Evolutionary conservation across 2,113 vertebrate species (phyloP), one percentile per base, ranked within the genome.

Genomic region (Boleophthalmus pectinirostris): DNA sequence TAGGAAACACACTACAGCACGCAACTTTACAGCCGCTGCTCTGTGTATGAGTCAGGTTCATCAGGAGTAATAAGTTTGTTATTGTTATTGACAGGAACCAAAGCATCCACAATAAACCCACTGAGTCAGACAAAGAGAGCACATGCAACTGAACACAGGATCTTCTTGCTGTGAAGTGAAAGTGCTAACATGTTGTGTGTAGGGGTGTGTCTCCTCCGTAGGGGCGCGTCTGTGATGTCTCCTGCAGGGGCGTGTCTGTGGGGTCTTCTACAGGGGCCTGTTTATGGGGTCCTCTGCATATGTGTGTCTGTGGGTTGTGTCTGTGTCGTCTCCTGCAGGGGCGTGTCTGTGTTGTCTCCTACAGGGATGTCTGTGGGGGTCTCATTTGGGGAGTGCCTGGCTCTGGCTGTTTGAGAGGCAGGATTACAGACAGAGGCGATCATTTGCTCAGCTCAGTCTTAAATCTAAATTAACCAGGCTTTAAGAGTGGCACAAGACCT

Each of bases 381-480:
- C 51, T 54, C n/a, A 21, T 21, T 54, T 21, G 51, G 20, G 51
- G 20, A 54, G 51, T 21, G 20, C n/a, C 51, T 9, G 51, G 20
- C 20, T 54, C n/a, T 2, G 12, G 66, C 73, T 77, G 67, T 68
- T 73, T 84, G 78, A 75, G 70, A 77, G 77, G 77, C 68, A 84
- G 91, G 89, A 93, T 93, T 92, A 93, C 45, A 90, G 84, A 68
- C 76, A 66, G 79, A 86, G 86, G 85, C 85, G 85, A 89, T 92
- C 87, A 86, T 88, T 93, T 92, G 90, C 87, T 90, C 86, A 85
- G 84, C 89, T 83, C 72, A 91, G 86, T 83, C 87, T 88, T 86
- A 89, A 90, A 79, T 92, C 91, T 90, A 91, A 92, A 91, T 92
- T 85, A 93, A 89, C 87, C 75, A 82, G 75, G 87, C 89, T 70